Conservation (phyloP, 2,113 vertebrate species). For the Bettongia penicillata region DNA sequence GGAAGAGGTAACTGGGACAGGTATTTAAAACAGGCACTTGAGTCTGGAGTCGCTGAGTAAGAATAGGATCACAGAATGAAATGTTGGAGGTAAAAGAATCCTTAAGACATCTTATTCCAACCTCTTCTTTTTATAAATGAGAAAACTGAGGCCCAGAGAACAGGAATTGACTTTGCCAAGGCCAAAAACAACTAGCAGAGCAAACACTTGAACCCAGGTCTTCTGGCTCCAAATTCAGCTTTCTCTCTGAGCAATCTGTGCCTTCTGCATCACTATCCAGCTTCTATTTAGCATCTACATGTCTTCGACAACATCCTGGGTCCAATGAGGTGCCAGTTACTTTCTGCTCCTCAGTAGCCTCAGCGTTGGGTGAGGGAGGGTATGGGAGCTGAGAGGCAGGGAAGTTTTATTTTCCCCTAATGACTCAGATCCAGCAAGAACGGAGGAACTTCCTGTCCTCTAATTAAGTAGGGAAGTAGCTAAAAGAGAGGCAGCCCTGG, state of each 20-base stretch:
- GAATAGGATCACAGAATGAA: background rate
- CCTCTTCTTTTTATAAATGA: background rate
- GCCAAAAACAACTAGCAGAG: background rate
- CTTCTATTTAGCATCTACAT: background rate
- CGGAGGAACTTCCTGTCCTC: background rate
- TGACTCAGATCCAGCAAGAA: background rate
- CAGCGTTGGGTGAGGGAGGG: background rate
- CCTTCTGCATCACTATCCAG: background rate
- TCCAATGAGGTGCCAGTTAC: background rate
- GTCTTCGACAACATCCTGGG: background rate
- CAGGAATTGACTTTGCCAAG: background rate
- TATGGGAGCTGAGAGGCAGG: accelerated
- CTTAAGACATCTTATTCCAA: background rate
- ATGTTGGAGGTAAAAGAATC: background rate
- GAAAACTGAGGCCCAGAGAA: background rate
- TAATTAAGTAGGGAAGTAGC: background rate
- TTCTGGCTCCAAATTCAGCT: background rate
- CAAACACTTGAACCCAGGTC: background rate
- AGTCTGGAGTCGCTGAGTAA: background rate
- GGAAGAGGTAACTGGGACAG: background rate
- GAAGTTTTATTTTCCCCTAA: background rate
- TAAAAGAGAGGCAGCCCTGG: background rate
- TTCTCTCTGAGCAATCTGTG: background rate
- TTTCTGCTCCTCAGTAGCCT: background rate
- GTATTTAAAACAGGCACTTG: background rate